These are phyloP conservation scores for Boleophthalmus pectinirostris DNA, from an alignment of 2,113 vertebrate species.

Conservation along the genomic window DNA sequence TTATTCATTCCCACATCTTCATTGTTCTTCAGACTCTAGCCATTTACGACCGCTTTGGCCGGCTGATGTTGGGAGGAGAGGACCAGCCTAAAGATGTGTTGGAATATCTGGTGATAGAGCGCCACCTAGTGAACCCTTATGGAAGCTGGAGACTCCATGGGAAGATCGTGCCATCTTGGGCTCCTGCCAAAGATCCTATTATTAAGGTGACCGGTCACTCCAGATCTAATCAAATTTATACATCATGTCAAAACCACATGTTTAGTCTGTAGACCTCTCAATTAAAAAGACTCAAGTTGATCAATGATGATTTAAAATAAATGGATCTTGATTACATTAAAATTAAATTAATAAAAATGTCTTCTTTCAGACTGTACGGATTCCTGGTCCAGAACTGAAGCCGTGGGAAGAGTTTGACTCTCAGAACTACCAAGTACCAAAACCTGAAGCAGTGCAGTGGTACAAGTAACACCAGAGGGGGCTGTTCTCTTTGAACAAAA, in stretches of 20 bases:
- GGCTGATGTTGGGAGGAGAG: slow-evolving; percentile 90
- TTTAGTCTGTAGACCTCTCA: no score
- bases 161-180: slow-evolving; percentile 81
- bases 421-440: slow-evolving; percentile 61
- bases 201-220: slow-evolving; percentile 81
- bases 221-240: neutral
- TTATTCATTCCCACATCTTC: neutral
- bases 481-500: neutral
- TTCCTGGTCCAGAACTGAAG: slow-evolving; percentile 82
- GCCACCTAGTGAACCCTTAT: slow-evolving; percentile 84
- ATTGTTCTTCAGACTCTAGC: slow-evolving; percentile 79
- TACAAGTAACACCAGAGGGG: slow-evolving; percentile 54
- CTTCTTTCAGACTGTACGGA: slow-evolving; percentile 86
- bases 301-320: no score
- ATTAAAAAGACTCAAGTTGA: no score
- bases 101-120: slow-evolving; percentile 92
- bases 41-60: slow-evolving; percentile 93
- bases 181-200: slow-evolving; percentile 86
- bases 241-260: no score
- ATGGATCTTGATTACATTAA: no score
- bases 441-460: slow-evolving; percentile 66
- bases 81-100: slow-evolving; percentile 86
- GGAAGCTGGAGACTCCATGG: slow-evolving; percentile 76
- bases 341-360: no score
- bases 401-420: slow-evolving; percentile 78